These are phyloP conservation scores for Notocelia uddmanniana DNA, from an alignment of 2,888 invertebrate genomes.

Conservation along the genomic window DNA sequence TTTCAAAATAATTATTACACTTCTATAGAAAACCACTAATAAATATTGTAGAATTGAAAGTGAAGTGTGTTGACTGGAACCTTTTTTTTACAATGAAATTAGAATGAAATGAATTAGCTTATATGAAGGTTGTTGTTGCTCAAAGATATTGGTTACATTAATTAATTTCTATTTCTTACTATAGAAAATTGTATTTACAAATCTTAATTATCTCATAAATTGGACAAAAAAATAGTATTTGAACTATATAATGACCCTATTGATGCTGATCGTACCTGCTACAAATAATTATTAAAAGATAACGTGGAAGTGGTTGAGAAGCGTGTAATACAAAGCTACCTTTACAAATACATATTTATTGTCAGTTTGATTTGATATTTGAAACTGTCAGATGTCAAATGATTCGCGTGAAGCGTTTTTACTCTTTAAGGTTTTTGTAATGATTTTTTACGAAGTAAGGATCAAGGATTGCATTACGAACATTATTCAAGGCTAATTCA, in stretches of 20 bases:
- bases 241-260: not conserved
- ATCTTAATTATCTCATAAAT: not conserved
- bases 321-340: not conserved
- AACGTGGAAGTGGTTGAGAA: not conserved
- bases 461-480: too few relatives aligned
- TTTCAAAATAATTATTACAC: not conserved
- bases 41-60: not conserved
- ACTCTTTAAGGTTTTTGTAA: too few relatives aligned
- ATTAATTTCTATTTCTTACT: not conserved
- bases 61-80: not conserved
- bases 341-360: not conserved
- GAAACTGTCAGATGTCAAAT: slow-evolving; percentile 1
- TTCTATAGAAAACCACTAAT: not conserved
- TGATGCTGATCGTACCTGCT: not conserved
- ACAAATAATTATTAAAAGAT: not conserved
- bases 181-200: not conserved
- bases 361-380: too few relatives aligned
- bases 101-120: too few relatives aligned
- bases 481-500: too few relatives aligned
- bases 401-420: not conserved
- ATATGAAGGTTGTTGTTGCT: not conserved
- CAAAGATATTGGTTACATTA: not conserved
- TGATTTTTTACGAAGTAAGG: too few relatives aligned
- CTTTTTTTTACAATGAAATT: not conserved
- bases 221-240: not conserved